Evolutionary conservation across 2,888 invertebrate species (phyloP).

Genomic region (Laspeyria flexula): DNA sequence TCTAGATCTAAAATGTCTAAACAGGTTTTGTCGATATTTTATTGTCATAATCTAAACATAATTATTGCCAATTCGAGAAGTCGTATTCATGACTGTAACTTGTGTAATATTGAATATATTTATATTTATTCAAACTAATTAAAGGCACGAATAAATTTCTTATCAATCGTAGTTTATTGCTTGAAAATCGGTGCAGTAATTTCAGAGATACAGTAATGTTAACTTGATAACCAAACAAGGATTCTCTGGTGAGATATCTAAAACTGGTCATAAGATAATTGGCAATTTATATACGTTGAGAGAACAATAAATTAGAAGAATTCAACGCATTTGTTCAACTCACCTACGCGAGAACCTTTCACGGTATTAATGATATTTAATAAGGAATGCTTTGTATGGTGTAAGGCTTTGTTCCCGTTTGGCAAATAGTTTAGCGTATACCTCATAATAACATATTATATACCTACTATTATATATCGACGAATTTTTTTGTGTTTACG

Average conservation of each 20-base stretch:
- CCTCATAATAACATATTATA: background rate
- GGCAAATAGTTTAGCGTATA: background rate
- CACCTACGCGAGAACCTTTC: constrained; percentile 53
- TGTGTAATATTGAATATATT: background rate
- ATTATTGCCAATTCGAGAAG: background rate
- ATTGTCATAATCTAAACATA: constrained; percentile 15
- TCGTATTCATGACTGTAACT: background rate
- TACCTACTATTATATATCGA: background rate
- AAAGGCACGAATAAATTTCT: background rate
- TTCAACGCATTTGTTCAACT: constrained; percentile 62
- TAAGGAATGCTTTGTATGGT: constrained; percentile 57
- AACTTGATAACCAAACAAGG: constrained; percentile 1
- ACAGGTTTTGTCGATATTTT: constrained; percentile 17
- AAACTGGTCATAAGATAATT: constrained; percentile 65
- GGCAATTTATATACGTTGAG: constrained; percentile 71
- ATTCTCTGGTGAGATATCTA: constrained; percentile 43
- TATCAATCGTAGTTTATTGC: background rate
- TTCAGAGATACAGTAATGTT: background rate
- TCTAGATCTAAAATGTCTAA: constrained; percentile 26
- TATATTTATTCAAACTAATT: background rate
- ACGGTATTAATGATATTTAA: constrained; percentile 56
- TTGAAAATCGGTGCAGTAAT: background rate
- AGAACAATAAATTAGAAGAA: constrained; percentile 69
- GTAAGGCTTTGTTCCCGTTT: background rate
- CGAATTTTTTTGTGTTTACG: too few relatives aligned